Evolutionary conservation across 2,113 vertebrate genomes (phyloP), one percentile per base, ranked within the genome.

Genomic region (Haemorhous mexicanus): DNA sequence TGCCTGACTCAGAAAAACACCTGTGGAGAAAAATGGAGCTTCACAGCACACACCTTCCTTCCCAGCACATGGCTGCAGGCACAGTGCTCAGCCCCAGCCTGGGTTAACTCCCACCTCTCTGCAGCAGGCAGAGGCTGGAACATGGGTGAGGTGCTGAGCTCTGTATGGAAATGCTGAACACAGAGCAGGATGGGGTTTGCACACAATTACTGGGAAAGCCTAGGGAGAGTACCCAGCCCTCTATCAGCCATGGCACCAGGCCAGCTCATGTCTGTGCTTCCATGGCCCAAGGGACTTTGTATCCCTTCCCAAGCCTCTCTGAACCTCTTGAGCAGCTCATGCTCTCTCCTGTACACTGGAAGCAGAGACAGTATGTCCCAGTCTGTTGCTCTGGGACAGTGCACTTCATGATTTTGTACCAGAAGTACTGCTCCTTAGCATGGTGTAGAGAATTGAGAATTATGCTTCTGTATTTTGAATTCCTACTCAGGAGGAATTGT

Each of bases 131-230:
- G n/a, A 49, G 79, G 50, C 43, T 49, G 63, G 62, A 33, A 43
- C 3, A 0, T 1, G 44, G 24, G 8, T 3, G 6, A 64, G 58
- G 26, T 2, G 0, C 23, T 35, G 14, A 6, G 16, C 33, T 50
- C 26, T 17, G 28, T 7, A 11, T 20, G 10, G 4, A 13, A n/a
- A n/a, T 3, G 33, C 8, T 46, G 18, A 59, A 10, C 49, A 32
- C 9, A 13, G 27, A 52, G 44, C 12, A 7, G 0, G 2, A 16
- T 13, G 64, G 19, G 21, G 3, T 44, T 59, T 56, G 53, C 35
- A 21, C 39, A 28, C 6, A 55, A 2, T 8, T 7, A 16, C 12
- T 33, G 21, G 56, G 26, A 35, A 79, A 87, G 30, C 53, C 17
- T 18, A 11, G 14, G 28, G 35, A 80, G 14, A 33, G 7, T 4